These are phyloP conservation scores for Trichoplusia ni DNA, from an alignment of 1,140 invertebrate species.

Conservation along the genomic window DNA sequence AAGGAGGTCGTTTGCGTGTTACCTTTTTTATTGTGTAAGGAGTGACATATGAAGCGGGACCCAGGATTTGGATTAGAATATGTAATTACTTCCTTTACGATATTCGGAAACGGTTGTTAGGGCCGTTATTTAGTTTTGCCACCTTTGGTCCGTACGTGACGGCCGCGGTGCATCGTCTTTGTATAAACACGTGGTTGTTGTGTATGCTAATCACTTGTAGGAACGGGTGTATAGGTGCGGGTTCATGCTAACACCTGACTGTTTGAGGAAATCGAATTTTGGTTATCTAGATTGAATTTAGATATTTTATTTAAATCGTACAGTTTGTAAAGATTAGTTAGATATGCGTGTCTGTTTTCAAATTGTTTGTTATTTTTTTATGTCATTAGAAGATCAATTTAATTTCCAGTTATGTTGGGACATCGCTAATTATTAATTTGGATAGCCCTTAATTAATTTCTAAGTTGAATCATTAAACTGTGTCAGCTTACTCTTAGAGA, in stretches of 20 bases:
- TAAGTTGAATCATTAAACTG: too few species aligned
- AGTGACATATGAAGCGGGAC: conserved; percentile 76
- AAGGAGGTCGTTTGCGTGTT: conserved; percentile 55
- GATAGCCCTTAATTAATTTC: too few species aligned
- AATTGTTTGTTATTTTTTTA: too few species aligned
- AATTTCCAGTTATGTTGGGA: too few species aligned
- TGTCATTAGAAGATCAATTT: too few species aligned
- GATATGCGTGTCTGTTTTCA: too few species aligned
- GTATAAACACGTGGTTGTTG: neutral
- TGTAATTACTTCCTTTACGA: conserved; percentile 80
- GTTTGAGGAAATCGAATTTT: too few species aligned
- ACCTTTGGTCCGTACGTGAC: conserved; percentile 41
- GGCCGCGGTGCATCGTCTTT: conserved; percentile 21
- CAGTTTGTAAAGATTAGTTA: too few species aligned
- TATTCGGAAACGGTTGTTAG: conserved; percentile 71
- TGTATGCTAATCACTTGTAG: conserved; percentile 23
- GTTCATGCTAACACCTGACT: too few species aligned
- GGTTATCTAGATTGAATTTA: conserved; percentile 1
- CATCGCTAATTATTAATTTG: too few species aligned
- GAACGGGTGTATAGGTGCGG: conserved; percentile 8
- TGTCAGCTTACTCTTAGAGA: too few species aligned
- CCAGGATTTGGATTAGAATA: conserved; percentile 75
- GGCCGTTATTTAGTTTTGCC: conserved; percentile 49
- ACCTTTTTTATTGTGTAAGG: conserved; percentile 63
- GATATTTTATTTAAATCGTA: too few species aligned